Evolutionary conservation across 2,888 invertebrate genomes (phyloP), one percentile per base, ranked within the genome.

Genomic region (Cecidostiba fungosa): DNA sequence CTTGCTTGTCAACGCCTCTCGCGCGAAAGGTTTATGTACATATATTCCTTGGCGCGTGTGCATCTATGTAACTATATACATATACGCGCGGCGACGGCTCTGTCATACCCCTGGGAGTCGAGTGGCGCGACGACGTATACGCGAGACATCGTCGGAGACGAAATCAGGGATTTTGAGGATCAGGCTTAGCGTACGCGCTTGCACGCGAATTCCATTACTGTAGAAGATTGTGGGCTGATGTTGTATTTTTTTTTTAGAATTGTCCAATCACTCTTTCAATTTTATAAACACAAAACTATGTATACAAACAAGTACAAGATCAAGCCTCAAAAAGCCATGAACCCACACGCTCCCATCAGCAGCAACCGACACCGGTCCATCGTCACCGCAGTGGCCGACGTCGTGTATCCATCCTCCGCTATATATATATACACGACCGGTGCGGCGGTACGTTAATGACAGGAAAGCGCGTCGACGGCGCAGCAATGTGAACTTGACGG

Each of bases 401-500:
- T 72, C 43, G 72, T n/a, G 72, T 72, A 43, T 72, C 72, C 72
- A 72, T 72, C 39, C 72, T 36, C 10, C 23, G 43, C 39, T n/a
- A 36, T 39, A 59, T 23, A 59, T 23, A n/a, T 8, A 47, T 16
- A 19, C 5, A 19, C 80, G 87, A 88, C 85, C 86, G 88, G 90
- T 89, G n/a, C n/a, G 90, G 70, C 77, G 47, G 90, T 89, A 90
- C 92, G 91, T 91, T 92, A 92, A 93, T 92, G 92, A 92, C 93
- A 92, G 93, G 93, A 93, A 81, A 77, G 62, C 77, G 62, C 77
- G 62, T 54, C 59, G 19, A 50, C 32, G 50, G 23, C 50, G n/a
- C 66, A 90, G 92, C 92, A 92, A 92, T 92, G 92, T 92, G 93
- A 92, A 92, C 92, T 92, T 92, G 92, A 93, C 93, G 92, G 92